Percentiles rank a stretch among this genome's conserved stretches.
Conservation (phyloP, 2,888 invertebrate genomes). For the Volucella bombylans region DNA sequence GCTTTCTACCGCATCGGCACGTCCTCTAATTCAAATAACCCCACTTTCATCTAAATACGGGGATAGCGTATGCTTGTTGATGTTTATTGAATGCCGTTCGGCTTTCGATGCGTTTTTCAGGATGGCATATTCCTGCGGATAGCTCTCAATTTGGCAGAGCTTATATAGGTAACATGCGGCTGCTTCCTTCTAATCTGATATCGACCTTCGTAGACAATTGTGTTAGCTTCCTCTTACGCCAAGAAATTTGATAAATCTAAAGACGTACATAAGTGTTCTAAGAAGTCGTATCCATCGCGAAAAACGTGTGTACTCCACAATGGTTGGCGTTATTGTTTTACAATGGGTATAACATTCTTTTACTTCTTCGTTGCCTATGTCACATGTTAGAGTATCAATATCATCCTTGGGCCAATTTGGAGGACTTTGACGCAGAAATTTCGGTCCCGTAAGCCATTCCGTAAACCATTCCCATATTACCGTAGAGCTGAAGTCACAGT, state of each 20-base stretch:
- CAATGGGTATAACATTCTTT: background rate
- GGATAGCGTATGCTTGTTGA: slow-evolving; percentile 18
- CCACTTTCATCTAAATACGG: slow-evolving; percentile 44
- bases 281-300: slow-evolving; percentile 20
- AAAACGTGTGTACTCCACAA: background rate
- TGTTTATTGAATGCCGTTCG: background rate
- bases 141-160: slow-evolving; percentile 13
- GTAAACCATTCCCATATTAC: too few relatives aligned
- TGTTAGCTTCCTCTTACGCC: background rate
- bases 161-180: slow-evolving; percentile 34
- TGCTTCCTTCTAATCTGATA: background rate
- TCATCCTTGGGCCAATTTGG: too few relatives aligned
- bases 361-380: too few relatives aligned
- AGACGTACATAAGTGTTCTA: background rate
- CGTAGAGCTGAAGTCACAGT: slow-evolving; percentile 1
- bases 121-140: background rate
- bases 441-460: background rate
- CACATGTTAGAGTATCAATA: too few relatives aligned
- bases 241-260: background rate
- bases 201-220: too few relatives aligned
- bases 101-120: background rate
- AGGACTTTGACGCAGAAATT: background rate
- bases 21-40: slow-evolving; percentile 35
- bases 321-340: background rate
- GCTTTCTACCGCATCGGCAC: slow-evolving; percentile 15